phyloP scores from a whole-genome alignment of 2,888 invertebrate species.

The Masnerella sp. region DNA sequence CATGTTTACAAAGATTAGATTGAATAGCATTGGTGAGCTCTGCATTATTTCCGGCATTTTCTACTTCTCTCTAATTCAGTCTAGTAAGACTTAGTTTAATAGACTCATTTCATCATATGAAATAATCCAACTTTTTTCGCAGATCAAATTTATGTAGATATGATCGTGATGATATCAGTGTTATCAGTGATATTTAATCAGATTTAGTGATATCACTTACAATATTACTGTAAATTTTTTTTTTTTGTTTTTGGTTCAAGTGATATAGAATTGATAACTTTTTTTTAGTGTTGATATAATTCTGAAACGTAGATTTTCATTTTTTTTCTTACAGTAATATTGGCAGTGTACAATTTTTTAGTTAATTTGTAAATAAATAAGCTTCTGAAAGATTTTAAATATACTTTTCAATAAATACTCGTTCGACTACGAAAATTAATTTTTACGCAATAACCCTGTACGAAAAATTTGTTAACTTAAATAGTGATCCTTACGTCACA shows the following conservation, averaged over 20 bases:
- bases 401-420: conserved; percentile 14
- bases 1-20: conserved; percentile 73
- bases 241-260: too few species aligned
- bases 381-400: conserved; percentile 8
- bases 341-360: too few species aligned
- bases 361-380: conserved; percentile 18
- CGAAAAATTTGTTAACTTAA: conserved; percentile 42
- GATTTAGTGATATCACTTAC: too few species aligned
- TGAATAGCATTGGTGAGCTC: conserved; percentile 66
- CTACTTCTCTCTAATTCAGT: conserved; percentile 39
- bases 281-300: too few species aligned
- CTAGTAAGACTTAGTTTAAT: conserved; percentile 38
- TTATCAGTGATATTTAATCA: too few species aligned
- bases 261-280: too few species aligned
- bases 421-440: conserved; percentile 3
- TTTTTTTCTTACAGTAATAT: not conserved
- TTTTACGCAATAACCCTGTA: conserved; percentile 38
- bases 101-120: conserved; percentile 33
- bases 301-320: too few species aligned
- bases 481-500: conserved; percentile 38
- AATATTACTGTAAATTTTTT: conserved; percentile 5
- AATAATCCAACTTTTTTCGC: conserved; percentile 7
- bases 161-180: conserved; percentile 18
- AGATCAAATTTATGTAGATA: conserved; percentile 31
- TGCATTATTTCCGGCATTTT: conserved; percentile 31